A percentile compares a stretch with the other conserved stretches of the same genome.
These are phyloP conservation scores for Amblyopsis hoosieri DNA, from an alignment of 2,797 vertebrate genomes.

Conservation along the genomic window DNA sequence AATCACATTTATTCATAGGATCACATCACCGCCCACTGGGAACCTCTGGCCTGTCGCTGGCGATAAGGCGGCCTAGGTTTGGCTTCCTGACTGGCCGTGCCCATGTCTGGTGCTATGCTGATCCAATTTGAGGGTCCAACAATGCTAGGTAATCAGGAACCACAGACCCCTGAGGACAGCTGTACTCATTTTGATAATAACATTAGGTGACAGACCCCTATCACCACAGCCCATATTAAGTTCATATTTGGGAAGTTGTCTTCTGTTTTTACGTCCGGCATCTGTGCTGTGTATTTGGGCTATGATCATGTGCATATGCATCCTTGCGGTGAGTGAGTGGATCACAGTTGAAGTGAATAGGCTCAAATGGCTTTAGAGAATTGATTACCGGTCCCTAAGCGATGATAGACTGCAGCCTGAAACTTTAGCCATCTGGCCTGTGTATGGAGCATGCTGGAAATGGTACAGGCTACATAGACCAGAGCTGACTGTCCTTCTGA, in stretches of 20 bases:
- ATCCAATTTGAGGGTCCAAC: conserved; percentile 70
- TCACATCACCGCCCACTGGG: conserved; percentile 53
- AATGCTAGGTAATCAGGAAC: conserved; percentile 68
- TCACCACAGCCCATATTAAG: conserved; percentile 61
- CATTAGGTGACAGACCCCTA: conserved; percentile 68
- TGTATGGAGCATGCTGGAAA: conserved; percentile 65
- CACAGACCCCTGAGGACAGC: conserved; percentile 63
- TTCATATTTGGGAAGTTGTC: conserved; percentile 63
- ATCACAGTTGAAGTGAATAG: conserved; percentile 61
- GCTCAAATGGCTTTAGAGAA: conserved; percentile 78
- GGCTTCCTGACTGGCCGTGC: conserved; percentile 62
- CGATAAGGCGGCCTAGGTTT: conserved; percentile 58
- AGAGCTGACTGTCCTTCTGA: conserved; percentile 51
- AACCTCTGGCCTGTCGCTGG: conserved; percentile 43
- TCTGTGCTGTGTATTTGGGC: conserved; percentile 55
- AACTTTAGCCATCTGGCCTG: conserved; percentile 58
- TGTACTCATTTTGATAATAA: conserved; percentile 71
- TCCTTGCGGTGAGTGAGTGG: conserved; percentile 38
- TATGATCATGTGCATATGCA: conserved; percentile 15
- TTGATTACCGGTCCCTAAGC: conserved; percentile 80
- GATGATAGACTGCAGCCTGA: conserved; percentile 73
- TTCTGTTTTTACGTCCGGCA: conserved; percentile 55
- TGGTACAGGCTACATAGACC: conserved; percentile 52
- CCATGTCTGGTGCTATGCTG: conserved; percentile 71
- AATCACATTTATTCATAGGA: conserved; percentile 62